Evolutionary conservation across 2,888 invertebrate species (phyloP), one percentile per base, ranked within the genome.

Genomic region (Drosophila emarginata): DNA sequence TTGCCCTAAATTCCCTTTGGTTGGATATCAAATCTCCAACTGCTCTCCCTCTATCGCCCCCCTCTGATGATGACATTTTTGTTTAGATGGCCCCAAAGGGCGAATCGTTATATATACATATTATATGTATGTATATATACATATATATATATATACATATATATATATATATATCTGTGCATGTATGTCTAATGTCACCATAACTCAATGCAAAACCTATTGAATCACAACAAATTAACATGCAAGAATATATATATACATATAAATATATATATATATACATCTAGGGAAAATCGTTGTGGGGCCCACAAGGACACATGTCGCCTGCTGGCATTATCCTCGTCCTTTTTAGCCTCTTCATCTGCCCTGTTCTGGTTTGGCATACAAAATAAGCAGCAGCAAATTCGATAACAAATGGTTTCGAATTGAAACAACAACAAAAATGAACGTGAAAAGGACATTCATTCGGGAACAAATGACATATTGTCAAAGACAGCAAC

Each of bases 351-450:
- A 15, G 14, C n/a, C 56, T 61, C 40, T 39, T 39, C 53, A 37
- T 51, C 64, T 32, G 63, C 71, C 62, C 70, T 60, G 40, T 59
- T 36, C 64, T 71, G 58, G 72, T 40, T 64, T 66, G 70, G 81
- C 82, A 84, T 84, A 79, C 76, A 53, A 82, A 82, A 80, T 83
- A 74, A 77, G 82, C 75, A 77, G 68, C 68, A 77, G 74, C 81
- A 80, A 85, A 86, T 86, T 85, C 84, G 83, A 84, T 84, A 84
- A 84, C 86, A 84, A 84, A 84, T 84, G 84, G 86, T 83, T 82
- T 61, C 74, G 80, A 85, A 84, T 77, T 77, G 77, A 77, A 79
- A 74, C 70, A 80, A 75, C 78, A 82, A 80, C 71, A 77, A 65
- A 71, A 72, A 78, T 71, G 62, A 74, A 65, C 51, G 72, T 45